phyloP scores from a whole-genome alignment of 2,888 invertebrate species.

The Sphaerophoria rueppellii region DNA sequence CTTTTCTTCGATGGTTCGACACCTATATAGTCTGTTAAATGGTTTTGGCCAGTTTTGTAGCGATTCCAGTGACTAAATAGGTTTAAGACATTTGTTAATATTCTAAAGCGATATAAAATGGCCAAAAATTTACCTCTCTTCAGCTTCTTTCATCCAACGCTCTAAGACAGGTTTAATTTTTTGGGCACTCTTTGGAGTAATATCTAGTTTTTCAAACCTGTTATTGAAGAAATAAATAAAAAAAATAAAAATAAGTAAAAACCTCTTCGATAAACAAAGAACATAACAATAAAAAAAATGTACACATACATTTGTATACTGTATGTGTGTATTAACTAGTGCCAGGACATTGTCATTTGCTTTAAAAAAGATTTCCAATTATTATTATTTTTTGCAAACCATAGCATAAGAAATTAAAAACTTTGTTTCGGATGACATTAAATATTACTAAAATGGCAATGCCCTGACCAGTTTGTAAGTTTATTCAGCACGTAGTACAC shows the following conservation, averaged over 20 bases:
- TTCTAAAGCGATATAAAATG: not conserved
- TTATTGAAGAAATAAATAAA: slow-evolving; percentile 3
- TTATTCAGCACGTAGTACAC: slow-evolving; percentile 66
- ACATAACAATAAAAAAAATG: slow-evolving; percentile 24
- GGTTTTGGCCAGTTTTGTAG: slow-evolving; percentile 96
- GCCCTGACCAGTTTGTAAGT: slow-evolving; percentile 89
- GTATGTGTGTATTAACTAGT: slow-evolving; percentile 81
- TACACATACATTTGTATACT: slow-evolving; percentile 36
- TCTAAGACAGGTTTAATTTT: slow-evolving; percentile 99
- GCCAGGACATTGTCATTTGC: slow-evolving; percentile 87
- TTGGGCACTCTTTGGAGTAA: slow-evolving; percentile 99
- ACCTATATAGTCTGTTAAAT: slow-evolving; percentile 96
- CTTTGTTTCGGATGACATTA: slow-evolving; percentile 56
- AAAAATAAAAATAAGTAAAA: not conserved
- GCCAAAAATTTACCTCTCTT: slow-evolving; percentile 89
- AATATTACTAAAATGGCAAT: slow-evolving; percentile 85
- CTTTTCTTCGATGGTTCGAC: slow-evolving; percentile 98
- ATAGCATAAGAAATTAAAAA: slow-evolving; percentile 36
- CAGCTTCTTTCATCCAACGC: slow-evolving; percentile 99
- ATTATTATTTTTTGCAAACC: slow-evolving; percentile 50
- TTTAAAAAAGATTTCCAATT: slow-evolving; percentile 37
- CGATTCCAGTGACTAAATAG: slow-evolving; percentile 86
- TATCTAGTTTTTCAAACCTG: slow-evolving; percentile 99
- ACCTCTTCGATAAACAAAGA: slow-evolving; percentile 5
- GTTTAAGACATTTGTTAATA: not conserved